Conservation (phyloP, 1,140 invertebrate species). For the Orius laevigatus region DNA sequence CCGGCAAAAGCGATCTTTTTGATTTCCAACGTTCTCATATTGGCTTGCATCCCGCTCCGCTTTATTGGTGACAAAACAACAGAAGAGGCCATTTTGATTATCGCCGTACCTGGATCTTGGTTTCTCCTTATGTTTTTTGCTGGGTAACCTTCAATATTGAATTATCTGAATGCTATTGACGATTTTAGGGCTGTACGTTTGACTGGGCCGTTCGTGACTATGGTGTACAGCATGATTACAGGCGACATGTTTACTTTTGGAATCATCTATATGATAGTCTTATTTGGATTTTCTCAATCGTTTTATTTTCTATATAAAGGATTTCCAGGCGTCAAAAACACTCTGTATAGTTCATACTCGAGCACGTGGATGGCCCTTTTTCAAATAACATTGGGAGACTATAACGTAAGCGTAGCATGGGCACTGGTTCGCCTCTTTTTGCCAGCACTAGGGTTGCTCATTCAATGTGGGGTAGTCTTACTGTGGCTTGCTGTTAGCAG, state of each 20-base stretch:
- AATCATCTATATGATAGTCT: conserved; percentile 85
- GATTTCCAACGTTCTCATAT: conserved; percentile 78
- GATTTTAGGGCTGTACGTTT: conserved; percentile 67
- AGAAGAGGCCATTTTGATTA: conserved; percentile 82
- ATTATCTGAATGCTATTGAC: neutral
- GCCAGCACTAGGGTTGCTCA: too few relatives aligned
- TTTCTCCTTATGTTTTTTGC: conserved; percentile 97
- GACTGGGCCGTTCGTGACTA: conserved; percentile 94
- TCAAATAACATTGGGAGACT: conserved; percentile 94
- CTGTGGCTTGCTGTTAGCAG: too few relatives aligned
- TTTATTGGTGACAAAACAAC: conserved; percentile 50
- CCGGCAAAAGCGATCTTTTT: conserved; percentile 90
- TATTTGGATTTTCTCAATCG: conserved; percentile 89
- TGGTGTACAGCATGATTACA: conserved; percentile 96
- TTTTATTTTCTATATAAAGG: conserved; percentile 95
- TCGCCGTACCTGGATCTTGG: conserved; percentile 90
- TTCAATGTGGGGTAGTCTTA: too few relatives aligned
- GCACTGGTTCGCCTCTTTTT: too few relatives aligned
- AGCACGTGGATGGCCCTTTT: conserved; percentile 95
- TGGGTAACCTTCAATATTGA: conserved; percentile 44
- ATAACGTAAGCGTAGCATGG: conserved; percentile 92
- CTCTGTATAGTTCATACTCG: conserved; percentile 67
- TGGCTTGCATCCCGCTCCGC: conserved; percentile 81
- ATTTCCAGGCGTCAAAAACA: conserved; percentile 59
- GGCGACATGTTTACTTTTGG: conserved; percentile 95